Conservation (phyloP, 2,113 vertebrate species). For the Sitta europaea region DNA sequence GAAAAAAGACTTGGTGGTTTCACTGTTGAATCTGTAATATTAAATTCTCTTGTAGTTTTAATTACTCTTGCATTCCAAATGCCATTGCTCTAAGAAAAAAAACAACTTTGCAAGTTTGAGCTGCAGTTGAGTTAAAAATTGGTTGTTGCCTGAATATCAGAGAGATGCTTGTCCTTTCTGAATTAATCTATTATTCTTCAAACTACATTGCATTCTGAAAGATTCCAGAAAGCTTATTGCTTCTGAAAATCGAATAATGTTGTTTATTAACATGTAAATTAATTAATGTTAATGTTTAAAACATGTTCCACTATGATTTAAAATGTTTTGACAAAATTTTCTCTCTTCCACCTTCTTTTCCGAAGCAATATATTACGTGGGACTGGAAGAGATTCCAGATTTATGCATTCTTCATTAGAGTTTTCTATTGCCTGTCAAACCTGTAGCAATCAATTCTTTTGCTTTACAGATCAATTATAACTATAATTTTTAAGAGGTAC, state of each 20-base stretch:
- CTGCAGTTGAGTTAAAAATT: not conserved
- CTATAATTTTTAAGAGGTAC: not conserved
- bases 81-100: not conserved
- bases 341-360: not conserved
- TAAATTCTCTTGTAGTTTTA: not conserved
- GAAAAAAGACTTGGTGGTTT: not conserved
- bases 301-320: not conserved
- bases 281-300: no score
- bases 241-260: not conserved
- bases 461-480: not conserved
- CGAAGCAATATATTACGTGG: not conserved
- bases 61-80: not conserved
- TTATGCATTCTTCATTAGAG: not conserved
- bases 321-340: not conserved
- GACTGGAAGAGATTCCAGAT: not conserved
- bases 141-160: not conserved
- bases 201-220: not conserved
- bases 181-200: not conserved
- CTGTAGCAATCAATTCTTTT: not conserved
- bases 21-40: not conserved
- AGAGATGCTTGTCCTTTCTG: not conserved
- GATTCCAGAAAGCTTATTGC: not conserved
- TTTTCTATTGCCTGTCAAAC: not conserved
- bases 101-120: not conserved
- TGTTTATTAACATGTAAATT: no score